Conservation (phyloP, 2,797 vertebrate species). For the Nothura maculosa region DNA sequence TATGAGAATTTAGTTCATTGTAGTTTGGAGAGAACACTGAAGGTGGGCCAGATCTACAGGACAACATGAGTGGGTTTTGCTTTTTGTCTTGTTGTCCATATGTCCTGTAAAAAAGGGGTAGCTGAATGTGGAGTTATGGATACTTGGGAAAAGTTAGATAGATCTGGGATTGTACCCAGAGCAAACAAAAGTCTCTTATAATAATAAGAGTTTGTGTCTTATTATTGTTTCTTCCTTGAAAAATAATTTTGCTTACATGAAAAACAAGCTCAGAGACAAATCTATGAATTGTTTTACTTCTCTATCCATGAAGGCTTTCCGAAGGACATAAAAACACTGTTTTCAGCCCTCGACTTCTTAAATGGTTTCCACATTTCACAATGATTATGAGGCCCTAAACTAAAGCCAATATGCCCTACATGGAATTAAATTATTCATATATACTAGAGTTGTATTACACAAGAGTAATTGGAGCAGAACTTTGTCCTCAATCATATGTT, state of each 20-base stretch:
- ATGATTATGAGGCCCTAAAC: neutral
- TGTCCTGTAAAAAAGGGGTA: neutral
- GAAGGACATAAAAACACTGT: neutral
- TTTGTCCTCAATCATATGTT: neutral
- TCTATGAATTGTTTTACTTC: neutral
- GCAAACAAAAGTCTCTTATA: neutral
- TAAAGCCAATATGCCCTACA: neutral
- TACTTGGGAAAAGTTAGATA: neutral
- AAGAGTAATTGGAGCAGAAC: neutral
- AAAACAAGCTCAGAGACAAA: slow-evolving; percentile 9
- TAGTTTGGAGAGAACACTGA: neutral
- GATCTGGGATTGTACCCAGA: neutral
- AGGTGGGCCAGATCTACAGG: neutral
- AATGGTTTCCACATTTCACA: neutral
- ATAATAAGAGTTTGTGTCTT: neutral
- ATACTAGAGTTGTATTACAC: neutral
- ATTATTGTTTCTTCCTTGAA: neutral
- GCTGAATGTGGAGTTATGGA: neutral
- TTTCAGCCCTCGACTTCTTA: neutral
- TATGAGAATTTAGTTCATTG: neutral
- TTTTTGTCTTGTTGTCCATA: neutral
- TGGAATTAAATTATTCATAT: neutral
- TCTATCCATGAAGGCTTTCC: neutral
- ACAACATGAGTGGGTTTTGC: neutral
- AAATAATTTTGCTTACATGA: slow-evolving; percentile 4